Base-by-base conservation (phyloP, 2,113 vertebrate genomes). In the Leucosticte australis region DNA sequence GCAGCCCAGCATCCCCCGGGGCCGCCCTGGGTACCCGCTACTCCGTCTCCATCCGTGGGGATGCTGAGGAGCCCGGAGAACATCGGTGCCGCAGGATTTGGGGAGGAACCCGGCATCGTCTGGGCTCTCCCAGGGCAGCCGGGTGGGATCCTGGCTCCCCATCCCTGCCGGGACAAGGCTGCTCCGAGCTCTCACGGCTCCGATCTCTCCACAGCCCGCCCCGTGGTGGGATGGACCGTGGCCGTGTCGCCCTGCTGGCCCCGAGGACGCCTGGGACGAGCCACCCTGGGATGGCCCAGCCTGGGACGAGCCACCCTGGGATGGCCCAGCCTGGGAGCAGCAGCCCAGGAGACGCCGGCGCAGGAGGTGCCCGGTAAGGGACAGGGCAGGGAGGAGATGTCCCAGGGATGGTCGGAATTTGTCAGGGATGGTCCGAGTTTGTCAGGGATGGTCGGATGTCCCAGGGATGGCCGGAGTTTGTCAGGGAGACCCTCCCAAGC, bases 231-330 rank as follows among this genome's bases (percentile, higher is more conserved):
- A 18, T 6, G 12, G 52, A 17, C 33, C 27, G 0, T 3, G 2
- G 2, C 52, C 5, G 0, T 6, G 8, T 13, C 13, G 0, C 0
- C 8, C 4, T 15, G 15, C 0, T 0, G 6, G 12, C 8, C 47
- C 52, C 4, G 17, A 3, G 41, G 20, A 44, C 3, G 0, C 0
- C 27, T 49, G 52, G 52, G 12, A 79, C 0, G 1, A 15, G 39
- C 70, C 7, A 0, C 28, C 50, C 19, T 35, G 83, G 92, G 18
- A 53, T 2, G 11, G 1, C 4, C 52, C 52, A 55, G 4, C 30
- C 11, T 5, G 30, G 53, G 7, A 55, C 2, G 53, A 1, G 3
- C 30, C 53, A 55, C 7, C 53, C 3, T 13, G 53, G 53, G 19
- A 56, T 0, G 16, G 3, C 16, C 65, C 7, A 0, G 20, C 0